phyloP scores from a whole-genome alignment of 2,888 invertebrate genomes.

The Limnephilus auricula region DNA sequence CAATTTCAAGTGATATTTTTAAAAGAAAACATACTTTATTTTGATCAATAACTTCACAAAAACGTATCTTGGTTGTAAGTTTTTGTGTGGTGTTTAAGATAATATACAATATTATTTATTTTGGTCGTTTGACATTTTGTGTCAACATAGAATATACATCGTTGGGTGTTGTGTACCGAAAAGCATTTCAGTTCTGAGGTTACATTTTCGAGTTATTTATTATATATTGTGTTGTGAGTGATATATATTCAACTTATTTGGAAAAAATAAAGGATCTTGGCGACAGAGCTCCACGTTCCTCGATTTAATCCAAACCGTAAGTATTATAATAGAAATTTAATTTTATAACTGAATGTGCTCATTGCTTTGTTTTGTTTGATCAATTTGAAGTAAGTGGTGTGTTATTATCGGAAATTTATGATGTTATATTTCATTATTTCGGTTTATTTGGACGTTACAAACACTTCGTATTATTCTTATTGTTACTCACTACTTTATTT shows the following conservation, averaged over 20 bases:
- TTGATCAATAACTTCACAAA: not conserved
- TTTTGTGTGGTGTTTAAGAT: conserved; percentile 10
- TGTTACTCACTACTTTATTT: not conserved
- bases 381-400: conserved; percentile 31
- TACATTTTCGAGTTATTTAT: conserved; percentile 7
- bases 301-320: conserved; percentile 16
- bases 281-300: not conserved
- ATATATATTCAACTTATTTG: not conserved
- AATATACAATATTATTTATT: conserved; percentile 34
- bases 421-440: not conserved
- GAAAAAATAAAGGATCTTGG: conserved; percentile 25
- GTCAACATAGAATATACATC: conserved; percentile 54
- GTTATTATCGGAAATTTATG: not conserved
- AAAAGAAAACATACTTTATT: conserved; percentile 51
- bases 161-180: conserved; percentile 59
- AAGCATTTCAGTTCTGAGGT: conserved; percentile 48
- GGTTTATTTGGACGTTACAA: not conserved
- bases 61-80: conserved; percentile 7
- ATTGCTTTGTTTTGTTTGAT: conserved; percentile 45
- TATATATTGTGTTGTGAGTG: conserved; percentile 34
- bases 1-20: conserved; percentile 52
- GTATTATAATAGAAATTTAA: conserved; percentile 8
- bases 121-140: conserved; percentile 61
- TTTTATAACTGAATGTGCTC: not conserved
- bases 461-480: not conserved